phyloP scores from a whole-genome alignment of 2,797 vertebrate genomes.

The Rachycentron canadum region DNA sequence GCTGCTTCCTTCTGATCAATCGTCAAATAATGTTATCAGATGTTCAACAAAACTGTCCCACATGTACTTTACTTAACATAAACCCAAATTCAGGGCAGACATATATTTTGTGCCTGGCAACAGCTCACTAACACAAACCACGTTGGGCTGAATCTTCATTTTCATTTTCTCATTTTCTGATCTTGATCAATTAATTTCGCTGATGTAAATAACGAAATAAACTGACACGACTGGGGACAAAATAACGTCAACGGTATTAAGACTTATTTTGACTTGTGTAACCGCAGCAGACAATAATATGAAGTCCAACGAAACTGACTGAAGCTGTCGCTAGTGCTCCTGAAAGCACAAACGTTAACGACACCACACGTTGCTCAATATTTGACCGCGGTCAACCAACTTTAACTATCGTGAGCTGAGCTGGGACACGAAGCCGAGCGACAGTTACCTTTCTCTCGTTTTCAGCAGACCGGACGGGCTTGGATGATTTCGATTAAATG shows the following conservation, averaged over 20 bases:
- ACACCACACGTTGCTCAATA: neutral
- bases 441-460: constrained; percentile 50
- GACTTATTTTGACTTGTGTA: neutral
- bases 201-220: no score
- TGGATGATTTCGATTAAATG: neutral
- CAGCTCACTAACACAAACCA: neutral
- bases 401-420: neutral
- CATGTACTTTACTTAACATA: neutral
- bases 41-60: neutral
- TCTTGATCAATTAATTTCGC: neutral
- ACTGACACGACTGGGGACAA: neutral
- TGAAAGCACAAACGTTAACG: neutral
- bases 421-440: neutral
- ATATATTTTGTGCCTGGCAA: neutral
- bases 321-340: constrained; percentile 9
- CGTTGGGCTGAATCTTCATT: neutral
- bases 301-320: neutral
- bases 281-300: neutral
- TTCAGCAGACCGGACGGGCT: neutral
- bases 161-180: neutral
- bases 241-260: neutral
- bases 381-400: neutral
- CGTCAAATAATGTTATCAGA: no score
- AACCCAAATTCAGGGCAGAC: neutral
- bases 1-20: no score